Percentiles rank a stretch among this genome's conserved stretches.
Conservation (phyloP, 2,888 invertebrate species). For the Lasioglossum figueresi region DNA sequence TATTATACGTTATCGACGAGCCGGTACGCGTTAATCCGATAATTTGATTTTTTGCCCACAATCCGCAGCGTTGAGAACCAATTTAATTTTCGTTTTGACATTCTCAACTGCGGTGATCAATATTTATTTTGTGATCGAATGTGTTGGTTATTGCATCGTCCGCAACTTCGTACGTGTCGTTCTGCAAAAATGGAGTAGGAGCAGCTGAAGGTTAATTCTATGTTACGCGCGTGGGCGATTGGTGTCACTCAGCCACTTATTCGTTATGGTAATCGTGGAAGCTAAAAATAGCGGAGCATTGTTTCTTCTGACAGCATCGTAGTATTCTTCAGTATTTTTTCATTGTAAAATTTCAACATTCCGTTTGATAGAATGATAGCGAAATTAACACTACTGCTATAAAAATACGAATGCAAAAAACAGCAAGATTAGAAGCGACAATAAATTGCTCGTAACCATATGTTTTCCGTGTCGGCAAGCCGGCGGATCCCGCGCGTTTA, state of each 20-base stretch:
- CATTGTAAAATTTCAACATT: not conserved
- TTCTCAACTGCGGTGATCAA: not conserved
- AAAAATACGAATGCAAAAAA: not conserved
- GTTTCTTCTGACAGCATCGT: not conserved
- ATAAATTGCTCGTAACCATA: not conserved
- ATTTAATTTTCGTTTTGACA: not conserved
- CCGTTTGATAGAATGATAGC: no score
- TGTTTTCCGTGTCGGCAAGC: not conserved
- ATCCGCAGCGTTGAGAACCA: not conserved
- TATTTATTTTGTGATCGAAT: not conserved
- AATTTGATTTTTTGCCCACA: not conserved
- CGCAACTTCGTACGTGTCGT: not conserved
- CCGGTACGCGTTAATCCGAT: not conserved
- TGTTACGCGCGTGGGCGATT: slow-evolving; percentile 5
- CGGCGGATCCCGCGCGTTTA: not conserved
- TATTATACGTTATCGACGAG: slow-evolving; percentile 11
- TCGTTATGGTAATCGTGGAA: not conserved
- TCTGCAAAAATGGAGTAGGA: not conserved
- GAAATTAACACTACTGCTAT: no score
- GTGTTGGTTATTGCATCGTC: not conserved
- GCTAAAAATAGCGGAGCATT: not conserved
- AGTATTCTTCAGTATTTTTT: not conserved
- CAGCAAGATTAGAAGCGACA: not conserved
- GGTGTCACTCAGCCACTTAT: not conserved
- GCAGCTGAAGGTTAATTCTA: not conserved